phyloP scores from a whole-genome alignment of 2,113 vertebrate genomes.

The Spilogale gracilis region DNA sequence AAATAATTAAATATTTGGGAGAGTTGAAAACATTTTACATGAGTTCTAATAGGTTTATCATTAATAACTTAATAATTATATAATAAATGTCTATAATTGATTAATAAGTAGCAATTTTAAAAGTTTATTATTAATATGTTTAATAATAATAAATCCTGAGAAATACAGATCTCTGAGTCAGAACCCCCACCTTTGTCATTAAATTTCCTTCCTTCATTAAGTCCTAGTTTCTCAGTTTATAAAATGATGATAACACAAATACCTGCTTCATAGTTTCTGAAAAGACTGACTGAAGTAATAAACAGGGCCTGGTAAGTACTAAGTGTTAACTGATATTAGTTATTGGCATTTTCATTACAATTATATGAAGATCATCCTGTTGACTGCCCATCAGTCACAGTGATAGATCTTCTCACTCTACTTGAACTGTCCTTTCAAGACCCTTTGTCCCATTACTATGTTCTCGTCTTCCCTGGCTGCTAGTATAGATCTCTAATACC shows the following conservation, averaged over 20 bases:
- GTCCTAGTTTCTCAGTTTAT: not conserved
- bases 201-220: not conserved
- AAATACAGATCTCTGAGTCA: not conserved
- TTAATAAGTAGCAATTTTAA: not conserved
- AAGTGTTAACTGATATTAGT: not conserved
- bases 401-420: not conserved
- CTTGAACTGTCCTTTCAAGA: slow-evolving; percentile 37
- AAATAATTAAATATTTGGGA: slow-evolving; percentile 38
- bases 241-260: not conserved
- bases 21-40: not conserved
- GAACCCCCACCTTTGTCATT: not conserved
- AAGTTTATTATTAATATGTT: not conserved
- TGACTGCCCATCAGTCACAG: not conserved
- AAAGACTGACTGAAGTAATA: not conserved
- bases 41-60: not conserved
- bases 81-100: not conserved
- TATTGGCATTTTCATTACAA: not conserved
- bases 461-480: not conserved
- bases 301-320: not conserved
- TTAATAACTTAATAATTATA: not conserved
- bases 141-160: not conserved
- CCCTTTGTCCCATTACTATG: not conserved
- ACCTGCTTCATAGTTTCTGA: not conserved
- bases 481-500: not conserved
- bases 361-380: not conserved